Conservation (phyloP, 1,140 invertebrate species). For the Nasonia vitripennis region DNA sequence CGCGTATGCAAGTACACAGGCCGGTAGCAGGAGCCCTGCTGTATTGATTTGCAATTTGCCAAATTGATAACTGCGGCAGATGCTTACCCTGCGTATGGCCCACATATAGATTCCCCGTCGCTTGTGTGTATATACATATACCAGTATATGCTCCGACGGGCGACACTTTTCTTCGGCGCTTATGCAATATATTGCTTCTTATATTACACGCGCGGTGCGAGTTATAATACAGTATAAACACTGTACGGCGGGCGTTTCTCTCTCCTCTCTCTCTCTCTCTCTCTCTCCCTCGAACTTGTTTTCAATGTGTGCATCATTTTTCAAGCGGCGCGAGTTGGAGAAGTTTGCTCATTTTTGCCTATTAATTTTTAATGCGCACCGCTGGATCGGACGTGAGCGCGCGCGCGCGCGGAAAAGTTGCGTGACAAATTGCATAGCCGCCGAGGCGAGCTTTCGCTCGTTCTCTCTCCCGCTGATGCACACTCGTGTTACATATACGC, state of each 20-base stretch:
- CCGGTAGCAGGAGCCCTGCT: slow-evolving; percentile 3
- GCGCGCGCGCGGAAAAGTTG: slow-evolving; percentile 52
- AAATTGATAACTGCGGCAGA: slow-evolving; percentile 72
- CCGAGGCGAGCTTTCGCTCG: slow-evolving; percentile 23
- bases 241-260: too few species aligned
- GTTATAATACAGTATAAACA: too few species aligned
- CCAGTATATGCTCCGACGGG: neutral
- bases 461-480: neutral
- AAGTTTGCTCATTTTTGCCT: slow-evolving; percentile 45
- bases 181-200: neutral
- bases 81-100: slow-evolving; percentile 55
- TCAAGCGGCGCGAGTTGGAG: slow-evolving; percentile 6
- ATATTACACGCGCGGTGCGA: neutral
- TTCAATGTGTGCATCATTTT: slow-evolving; percentile 4
- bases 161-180: neutral
- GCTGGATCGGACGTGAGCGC: slow-evolving; percentile 33
- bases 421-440: slow-evolving; percentile 56
- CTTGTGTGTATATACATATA: neutral
- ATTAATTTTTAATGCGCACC: slow-evolving; percentile 54
- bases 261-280: too few species aligned
- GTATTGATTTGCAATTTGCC: slow-evolving; percentile 72
- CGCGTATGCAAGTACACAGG: neutral
- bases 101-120: slow-evolving; percentile 12
- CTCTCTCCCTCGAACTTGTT: too few species aligned
- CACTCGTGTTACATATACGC: neutral